Evolutionary conservation across 2,113 vertebrate genomes (phyloP), one percentile per base, ranked within the genome.

Genomic region (Larimichthys crocea): DNA sequence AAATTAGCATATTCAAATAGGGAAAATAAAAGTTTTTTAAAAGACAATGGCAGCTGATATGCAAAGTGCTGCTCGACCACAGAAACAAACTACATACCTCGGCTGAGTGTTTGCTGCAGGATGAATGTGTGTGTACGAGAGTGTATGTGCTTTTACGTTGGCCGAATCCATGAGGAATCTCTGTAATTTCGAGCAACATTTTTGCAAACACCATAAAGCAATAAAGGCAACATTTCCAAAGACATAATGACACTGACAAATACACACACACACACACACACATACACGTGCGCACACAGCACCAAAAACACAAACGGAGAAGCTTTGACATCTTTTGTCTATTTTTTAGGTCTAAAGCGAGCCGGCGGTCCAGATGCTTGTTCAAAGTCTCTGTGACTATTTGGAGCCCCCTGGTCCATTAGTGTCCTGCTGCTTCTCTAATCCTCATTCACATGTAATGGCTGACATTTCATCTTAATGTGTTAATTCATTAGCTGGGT

Each of bases 401-500:
- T 88, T 89, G 70, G 78, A 89, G 84, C 71, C 79, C 86, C 86
- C 40, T n/a, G 76, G 64, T 92, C 94, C 95, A 95, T 95, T 95
- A 95, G 93, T 84, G 80, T 82, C 94, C 93, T 94, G 95, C 94
- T 95, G 95, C 83, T 93, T 92, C 88, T 94, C 90, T 96, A 95
- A 96, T 95, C 95, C 94, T 95, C 93, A 95, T 95, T 95, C 94
- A 94, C 93, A 94, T 95, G 93, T 92, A 95, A 95, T 82, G 81
- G 91, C 87, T 80, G 88, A 93, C 94, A 94, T 95, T 94, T 94
- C 92, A 94, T 94, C 88, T 89, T 93, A 94, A 94, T 93, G 94
- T 94, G 92, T 92, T 90, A 92, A 95, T 94, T 95, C 92, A 93
- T 93, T 91, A 91, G 88, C 70, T n/a, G 84, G 26, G 35, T 73